Percentiles rank a stretch among this genome's conserved stretches.
These are phyloP conservation scores for Salvelinus namaycush DNA, from an alignment of 2,113 vertebrate species.

Conservation along the genomic window DNA sequence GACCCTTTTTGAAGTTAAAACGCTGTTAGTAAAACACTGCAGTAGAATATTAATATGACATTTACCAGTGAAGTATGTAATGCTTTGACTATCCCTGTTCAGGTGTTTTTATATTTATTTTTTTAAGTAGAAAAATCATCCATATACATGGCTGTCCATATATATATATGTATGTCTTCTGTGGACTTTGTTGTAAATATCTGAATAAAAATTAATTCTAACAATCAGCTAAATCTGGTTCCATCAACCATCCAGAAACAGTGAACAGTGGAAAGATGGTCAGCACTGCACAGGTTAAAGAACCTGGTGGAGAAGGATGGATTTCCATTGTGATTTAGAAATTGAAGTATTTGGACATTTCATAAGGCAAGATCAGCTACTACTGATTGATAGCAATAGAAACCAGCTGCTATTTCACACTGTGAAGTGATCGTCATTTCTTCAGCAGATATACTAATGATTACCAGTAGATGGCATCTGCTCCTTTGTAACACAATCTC, in stretches of 20 bases:
- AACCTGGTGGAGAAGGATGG: not conserved
- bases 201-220: not conserved
- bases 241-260: not conserved
- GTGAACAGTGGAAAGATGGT: too few relatives aligned
- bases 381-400: not conserved
- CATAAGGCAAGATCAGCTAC: not conserved
- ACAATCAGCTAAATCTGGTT: not conserved
- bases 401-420: not conserved
- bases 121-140: not conserved
- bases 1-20: not conserved
- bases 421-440: not conserved
- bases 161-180: not conserved
- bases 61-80: not conserved
- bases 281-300: not conserved
- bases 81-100: not conserved
- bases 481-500: too few relatives aligned
- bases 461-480: not conserved
- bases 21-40: not conserved
- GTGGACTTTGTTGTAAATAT: constrained; percentile 3
- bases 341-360: too few relatives aligned
- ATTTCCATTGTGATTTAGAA: not conserved
- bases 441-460: not conserved
- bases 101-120: not conserved
- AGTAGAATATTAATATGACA: not conserved
- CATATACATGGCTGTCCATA: not conserved